Evolutionary conservation across 2,797 vertebrate species (phyloP).

Genomic region (Periophthalmus magnuspinnatus): DNA sequence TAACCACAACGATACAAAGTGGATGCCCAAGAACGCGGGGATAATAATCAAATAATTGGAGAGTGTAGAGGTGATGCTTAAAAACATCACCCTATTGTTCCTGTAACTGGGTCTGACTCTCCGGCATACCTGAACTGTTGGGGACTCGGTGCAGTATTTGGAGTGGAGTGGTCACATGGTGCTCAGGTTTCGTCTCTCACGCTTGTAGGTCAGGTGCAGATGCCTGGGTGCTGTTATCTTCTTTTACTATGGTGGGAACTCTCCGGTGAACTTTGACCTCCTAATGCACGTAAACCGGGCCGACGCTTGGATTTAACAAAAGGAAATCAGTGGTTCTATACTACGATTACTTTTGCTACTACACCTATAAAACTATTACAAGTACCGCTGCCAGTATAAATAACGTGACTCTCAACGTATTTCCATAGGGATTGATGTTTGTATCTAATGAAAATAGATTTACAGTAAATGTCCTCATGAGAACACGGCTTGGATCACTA

Average conservation of each 20-base stretch:
- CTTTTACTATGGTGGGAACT: conserved; percentile 25
- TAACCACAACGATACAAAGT: too few species aligned
- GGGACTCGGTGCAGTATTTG: conserved; percentile 1
- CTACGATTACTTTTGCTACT: too few species aligned
- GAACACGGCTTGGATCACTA: conserved; percentile 10
- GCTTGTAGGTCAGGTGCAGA: conserved; percentile 17
- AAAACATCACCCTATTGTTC: not conserved
- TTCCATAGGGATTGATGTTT: not conserved
- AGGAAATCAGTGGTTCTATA: too few species aligned
- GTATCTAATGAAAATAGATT: conserved; percentile 2
- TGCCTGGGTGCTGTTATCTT: conserved; percentile 10
- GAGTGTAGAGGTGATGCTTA: not conserved
- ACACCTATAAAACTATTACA: not conserved
- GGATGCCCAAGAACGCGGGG: too few species aligned
- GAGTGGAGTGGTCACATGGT: not conserved
- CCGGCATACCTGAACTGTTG: conserved; percentile 5
- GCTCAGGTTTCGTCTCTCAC: conserved; percentile 36
- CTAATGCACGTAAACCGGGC: conserved; percentile 34
- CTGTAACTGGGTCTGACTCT: not conserved
- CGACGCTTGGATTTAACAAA: conserved; percentile 18
- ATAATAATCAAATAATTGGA: not conserved
- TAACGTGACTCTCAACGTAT: not conserved
- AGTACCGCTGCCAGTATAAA: not conserved
- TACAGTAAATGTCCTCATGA: conserved; percentile 8
- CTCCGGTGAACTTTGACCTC: conserved; percentile 24